Conservation (phyloP, 2,797 vertebrate species). For the Arctocebus calabarensis region DNA sequence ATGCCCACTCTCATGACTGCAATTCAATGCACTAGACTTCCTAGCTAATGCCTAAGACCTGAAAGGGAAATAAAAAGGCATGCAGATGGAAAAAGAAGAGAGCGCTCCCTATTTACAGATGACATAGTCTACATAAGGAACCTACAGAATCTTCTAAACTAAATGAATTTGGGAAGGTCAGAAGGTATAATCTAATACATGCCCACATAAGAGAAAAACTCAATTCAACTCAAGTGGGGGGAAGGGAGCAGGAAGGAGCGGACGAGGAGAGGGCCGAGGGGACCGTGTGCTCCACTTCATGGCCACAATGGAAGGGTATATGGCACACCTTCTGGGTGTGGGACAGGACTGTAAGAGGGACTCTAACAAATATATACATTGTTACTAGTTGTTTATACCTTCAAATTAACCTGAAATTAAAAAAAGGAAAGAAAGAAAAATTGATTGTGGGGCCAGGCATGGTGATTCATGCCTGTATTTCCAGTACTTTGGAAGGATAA, state of each 20-base stretch:
- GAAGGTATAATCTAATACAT: neutral
- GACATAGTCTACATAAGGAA: neutral
- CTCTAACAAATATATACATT: too few species aligned
- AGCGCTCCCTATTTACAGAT: neutral
- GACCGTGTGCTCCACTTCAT: too few species aligned
- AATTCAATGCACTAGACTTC: neutral
- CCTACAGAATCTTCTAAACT: neutral
- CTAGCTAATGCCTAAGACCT: neutral
- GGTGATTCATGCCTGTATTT: neutral
- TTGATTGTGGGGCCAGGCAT: neutral
- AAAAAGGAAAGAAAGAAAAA: neutral
- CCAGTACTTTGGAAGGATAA: neutral
- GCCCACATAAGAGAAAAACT: too few species aligned
- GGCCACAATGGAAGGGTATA: too few species aligned
- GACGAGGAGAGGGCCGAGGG: too few species aligned
- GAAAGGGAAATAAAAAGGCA: conserved; percentile 28
- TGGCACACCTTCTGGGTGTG: too few species aligned
- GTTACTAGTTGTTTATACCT: too few species aligned
- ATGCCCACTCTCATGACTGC: neutral
- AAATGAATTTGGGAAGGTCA: neutral
- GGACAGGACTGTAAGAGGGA: too few species aligned
- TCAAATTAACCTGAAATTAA: too few species aligned
- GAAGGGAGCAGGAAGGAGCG: too few species aligned
- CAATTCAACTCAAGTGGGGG: too few species aligned
- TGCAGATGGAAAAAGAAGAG: neutral